Evolutionary conservation across 2,113 vertebrate species (phyloP).

Genomic region (Haliaeetus leucogaster): DNA sequence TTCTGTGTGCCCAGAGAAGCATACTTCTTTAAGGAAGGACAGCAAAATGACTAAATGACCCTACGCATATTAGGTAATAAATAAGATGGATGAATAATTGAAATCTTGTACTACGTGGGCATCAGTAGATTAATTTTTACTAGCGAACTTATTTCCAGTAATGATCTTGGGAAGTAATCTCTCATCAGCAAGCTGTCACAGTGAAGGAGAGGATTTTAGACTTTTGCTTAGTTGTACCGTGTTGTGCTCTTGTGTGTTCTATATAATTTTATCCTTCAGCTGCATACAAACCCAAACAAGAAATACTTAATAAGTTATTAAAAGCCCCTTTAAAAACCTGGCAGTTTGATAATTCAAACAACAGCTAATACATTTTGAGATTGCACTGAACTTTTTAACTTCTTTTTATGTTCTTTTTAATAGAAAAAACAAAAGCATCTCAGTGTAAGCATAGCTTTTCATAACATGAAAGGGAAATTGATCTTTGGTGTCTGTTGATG

Average conservation of each 20-base stretch:
- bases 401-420: not conserved
- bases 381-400: not conserved
- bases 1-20: slow-evolving; percentile 46
- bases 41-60: slow-evolving; percentile 48
- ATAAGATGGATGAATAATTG: slow-evolving; percentile 72
- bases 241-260: not conserved
- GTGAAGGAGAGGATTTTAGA: not conserved
- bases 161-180: slow-evolving; percentile 61
- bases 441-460: not conserved
- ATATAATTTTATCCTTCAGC: not conserved
- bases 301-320: not conserved
- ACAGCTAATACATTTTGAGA: not conserved
- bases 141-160: slow-evolving; percentile 66
- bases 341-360: not conserved
- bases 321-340: not conserved
- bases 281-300: not conserved
- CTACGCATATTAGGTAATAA: slow-evolving; percentile 58
- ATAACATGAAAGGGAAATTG: not conserved
- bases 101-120: slow-evolving; percentile 51
- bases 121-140: slow-evolving; percentile 65
- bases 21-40: slow-evolving; percentile 26
- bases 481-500: not conserved
- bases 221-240: not conserved
- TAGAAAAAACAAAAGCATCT: not conserved
- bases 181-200: slow-evolving; percentile 49